Conservation (phyloP, 2,797 vertebrate genomes). For the Muraenolepis orangiensis region DNA sequence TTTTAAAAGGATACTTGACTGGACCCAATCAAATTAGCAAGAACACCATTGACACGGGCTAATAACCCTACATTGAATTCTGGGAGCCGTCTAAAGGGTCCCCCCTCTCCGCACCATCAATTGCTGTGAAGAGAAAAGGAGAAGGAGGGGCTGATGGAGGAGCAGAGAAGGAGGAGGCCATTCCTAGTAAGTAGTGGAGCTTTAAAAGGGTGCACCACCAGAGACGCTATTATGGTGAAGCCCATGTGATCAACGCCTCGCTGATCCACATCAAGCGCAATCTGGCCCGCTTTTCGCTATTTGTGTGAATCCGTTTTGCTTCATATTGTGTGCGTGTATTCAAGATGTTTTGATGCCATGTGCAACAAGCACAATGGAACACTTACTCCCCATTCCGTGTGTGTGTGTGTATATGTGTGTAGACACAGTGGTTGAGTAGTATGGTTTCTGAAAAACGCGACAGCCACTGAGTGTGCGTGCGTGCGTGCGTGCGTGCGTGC, state of each 20-base stretch:
- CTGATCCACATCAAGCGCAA: conserved; percentile 20
- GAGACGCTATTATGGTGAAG: conserved; percentile 34
- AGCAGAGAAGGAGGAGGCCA: conserved; percentile 55
- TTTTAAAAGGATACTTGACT: conserved; percentile 74
- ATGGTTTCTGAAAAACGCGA: too few relatives aligned
- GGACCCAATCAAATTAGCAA: conserved; percentile 75
- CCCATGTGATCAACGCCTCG: conserved; percentile 52
- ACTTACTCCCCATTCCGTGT: too few relatives aligned
- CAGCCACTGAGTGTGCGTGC: too few relatives aligned
- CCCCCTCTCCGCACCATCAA: conserved; percentile 68
- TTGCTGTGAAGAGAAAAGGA: conserved; percentile 69
- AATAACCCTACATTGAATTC: conserved; percentile 77
- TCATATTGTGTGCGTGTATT: too few relatives aligned
- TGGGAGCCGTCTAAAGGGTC: conserved; percentile 62
- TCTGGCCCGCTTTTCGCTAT: conserved; percentile 39
- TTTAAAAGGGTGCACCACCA: conserved; percentile 62
- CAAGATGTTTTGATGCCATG: too few relatives aligned
- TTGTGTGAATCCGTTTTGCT: conserved; percentile 35
- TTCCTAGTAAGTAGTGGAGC: conserved; percentile 65
- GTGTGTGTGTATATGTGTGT: too few relatives aligned
- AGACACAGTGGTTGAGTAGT: too few relatives aligned
- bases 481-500: too few relatives aligned
- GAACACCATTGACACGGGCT: conserved; percentile 73
- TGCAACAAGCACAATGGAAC: too few relatives aligned
- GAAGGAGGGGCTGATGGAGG: conserved; percentile 36